phyloP scores from a whole-genome alignment of 1,140 invertebrate genomes.

The Dendrolimus punctatus region DNA sequence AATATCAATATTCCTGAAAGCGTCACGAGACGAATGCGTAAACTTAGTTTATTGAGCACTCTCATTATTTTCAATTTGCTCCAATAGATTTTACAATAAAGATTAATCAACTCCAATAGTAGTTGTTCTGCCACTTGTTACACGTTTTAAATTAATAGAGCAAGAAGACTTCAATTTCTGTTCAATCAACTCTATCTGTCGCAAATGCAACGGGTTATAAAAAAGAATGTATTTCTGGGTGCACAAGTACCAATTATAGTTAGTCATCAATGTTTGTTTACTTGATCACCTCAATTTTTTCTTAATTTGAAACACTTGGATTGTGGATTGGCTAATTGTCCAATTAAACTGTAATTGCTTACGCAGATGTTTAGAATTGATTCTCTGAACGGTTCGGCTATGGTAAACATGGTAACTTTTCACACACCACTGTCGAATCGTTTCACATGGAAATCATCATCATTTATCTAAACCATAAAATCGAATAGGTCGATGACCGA shows the following conservation, averaged over 20 bases:
- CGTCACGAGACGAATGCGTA: constrained; percentile 5
- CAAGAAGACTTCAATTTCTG: constrained; percentile 5
- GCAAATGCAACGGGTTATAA: too few relatives aligned
- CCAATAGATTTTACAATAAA: constrained; percentile 22
- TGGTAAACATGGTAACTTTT: constrained; percentile 27
- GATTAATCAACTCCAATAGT: constrained; percentile 14
- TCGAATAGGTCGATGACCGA: constrained; percentile 42
- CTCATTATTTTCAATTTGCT: constrained; percentile 22
- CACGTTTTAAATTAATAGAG: constrained; percentile 12
- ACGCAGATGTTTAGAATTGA: background rate
- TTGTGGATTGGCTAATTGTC: background rate
- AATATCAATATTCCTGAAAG: constrained; percentile 1
- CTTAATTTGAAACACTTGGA: too few relatives aligned
- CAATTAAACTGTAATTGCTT: background rate
- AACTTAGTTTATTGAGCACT: background rate
- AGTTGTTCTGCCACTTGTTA: constrained; percentile 5
- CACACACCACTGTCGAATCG: constrained; percentile 37
- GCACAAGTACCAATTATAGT: too few relatives aligned
- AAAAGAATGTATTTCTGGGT: too few relatives aligned
- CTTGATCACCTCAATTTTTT: too few relatives aligned
- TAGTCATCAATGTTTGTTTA: too few relatives aligned
- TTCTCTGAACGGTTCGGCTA: constrained; percentile 21
- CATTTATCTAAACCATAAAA: constrained; percentile 57
- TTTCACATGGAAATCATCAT: constrained; percentile 53
- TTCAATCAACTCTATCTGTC: constrained; percentile 7